phyloP scores from a whole-genome alignment of 2,797 vertebrate genomes.

The Eleutherodactylus coqui region DNA sequence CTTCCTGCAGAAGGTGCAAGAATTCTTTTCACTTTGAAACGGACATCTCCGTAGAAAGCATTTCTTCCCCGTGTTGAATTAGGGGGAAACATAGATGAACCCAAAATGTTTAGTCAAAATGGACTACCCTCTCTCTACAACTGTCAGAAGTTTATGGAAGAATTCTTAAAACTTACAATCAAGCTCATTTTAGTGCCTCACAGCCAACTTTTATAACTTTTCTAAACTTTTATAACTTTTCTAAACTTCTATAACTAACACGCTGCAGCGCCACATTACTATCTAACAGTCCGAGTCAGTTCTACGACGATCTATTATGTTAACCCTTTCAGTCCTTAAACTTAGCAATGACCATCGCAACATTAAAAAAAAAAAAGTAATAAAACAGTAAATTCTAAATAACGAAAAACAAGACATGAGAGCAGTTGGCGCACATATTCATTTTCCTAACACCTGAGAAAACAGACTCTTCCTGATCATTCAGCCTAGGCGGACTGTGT shows the following conservation, averaged over 20 bases:
- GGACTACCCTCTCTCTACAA: neutral
- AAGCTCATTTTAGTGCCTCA: neutral
- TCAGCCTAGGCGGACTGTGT: neutral
- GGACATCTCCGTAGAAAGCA: neutral
- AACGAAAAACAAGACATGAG: neutral
- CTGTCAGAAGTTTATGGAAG: neutral
- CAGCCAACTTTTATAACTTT: no score
- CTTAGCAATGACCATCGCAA: neutral
- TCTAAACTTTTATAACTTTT: no score
- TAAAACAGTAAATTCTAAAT: neutral
- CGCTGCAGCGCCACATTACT: neutral
- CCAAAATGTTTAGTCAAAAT: no score
- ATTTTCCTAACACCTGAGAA: conserved; percentile 10
- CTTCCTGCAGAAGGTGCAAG: neutral
- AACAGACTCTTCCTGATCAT: neutral
- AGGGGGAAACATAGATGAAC: no score
- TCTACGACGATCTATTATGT: neutral
- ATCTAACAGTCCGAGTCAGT: neutral
- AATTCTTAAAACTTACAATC: neutral
- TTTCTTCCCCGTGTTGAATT: neutral
- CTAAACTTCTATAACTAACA: neutral
- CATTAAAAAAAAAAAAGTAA: neutral
- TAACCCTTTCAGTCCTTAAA: neutral
- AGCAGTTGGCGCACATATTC: neutral
- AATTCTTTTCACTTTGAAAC: neutral